Evolutionary conservation across 1,140 invertebrate genomes (phyloP).

Genomic region (Ooceraea biroi): DNA sequence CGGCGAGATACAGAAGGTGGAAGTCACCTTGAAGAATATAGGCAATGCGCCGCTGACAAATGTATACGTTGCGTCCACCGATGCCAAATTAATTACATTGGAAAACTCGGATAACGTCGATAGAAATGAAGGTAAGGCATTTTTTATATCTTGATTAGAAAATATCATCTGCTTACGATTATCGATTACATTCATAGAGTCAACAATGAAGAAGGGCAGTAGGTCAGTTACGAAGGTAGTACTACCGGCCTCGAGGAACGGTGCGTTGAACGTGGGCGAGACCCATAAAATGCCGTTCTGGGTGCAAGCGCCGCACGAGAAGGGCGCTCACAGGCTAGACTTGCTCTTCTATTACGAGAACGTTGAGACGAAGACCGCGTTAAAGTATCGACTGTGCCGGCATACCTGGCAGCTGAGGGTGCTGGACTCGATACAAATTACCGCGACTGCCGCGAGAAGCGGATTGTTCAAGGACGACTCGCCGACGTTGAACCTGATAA

Average conservation of each 20-base stretch:
- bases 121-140: constrained; percentile 82
- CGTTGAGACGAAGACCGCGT: constrained; percentile 82
- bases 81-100: constrained; percentile 90
- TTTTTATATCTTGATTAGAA: constrained; percentile 50
- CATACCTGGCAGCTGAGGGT: constrained; percentile 90
- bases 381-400: constrained; percentile 89
- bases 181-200: constrained; percentile 78
- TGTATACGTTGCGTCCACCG: constrained; percentile 89
- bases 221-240: constrained; percentile 86
- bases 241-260: constrained; percentile 78
- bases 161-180: neutral
- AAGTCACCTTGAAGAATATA: constrained; percentile 90
- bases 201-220: constrained; percentile 84
- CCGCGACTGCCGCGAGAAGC: constrained; percentile 86
- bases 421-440: constrained; percentile 89
- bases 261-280: constrained; percentile 87
- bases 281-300: constrained; percentile 88
- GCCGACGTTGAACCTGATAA: constrained; percentile 87
- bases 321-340: constrained; percentile 89
- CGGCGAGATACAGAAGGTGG: constrained; percentile 90
- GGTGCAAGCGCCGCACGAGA: constrained; percentile 89
- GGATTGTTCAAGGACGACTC: constrained; percentile 85
- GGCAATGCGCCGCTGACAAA: constrained; percentile 89
- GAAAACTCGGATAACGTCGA: constrained; percentile 81
- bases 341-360: constrained; percentile 92